phyloP scores from a whole-genome alignment of 2,888 invertebrate species.

The Hedychridium roseum region DNA sequence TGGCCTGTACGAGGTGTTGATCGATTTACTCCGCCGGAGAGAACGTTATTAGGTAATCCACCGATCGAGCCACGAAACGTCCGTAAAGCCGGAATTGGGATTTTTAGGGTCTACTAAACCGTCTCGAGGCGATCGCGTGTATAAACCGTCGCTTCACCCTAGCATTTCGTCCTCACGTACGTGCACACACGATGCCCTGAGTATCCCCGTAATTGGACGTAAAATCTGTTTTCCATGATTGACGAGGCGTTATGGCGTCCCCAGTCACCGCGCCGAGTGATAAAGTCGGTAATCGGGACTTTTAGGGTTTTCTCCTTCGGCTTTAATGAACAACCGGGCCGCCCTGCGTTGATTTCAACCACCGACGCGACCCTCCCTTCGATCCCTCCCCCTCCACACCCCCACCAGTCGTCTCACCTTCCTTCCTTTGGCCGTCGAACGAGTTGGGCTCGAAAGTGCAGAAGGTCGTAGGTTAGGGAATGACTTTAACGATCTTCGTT shows the following conservation, averaged over 20 bases:
- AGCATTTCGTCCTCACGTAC: no score
- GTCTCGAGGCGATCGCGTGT: constrained; percentile 14
- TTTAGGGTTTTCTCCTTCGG: constrained; percentile 10
- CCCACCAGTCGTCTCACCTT: constrained; percentile 12
- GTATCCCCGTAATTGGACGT: constrained; percentile 41
- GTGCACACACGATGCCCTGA: constrained; percentile 11
- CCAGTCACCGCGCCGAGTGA: constrained; percentile 12
- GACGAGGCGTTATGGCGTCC: constrained; percentile 29
- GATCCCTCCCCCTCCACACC: constrained; percentile 2
- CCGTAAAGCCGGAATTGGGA: constrained; percentile 43
- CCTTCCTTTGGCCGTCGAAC: constrained; percentile 1
- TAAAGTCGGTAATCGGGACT: constrained; percentile 32
- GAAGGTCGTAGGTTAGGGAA: constrained; percentile 27
- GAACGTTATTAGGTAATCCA: not conserved
- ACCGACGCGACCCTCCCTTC: constrained; percentile 19
- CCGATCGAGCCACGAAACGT: constrained; percentile 20
- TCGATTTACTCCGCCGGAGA: not conserved
- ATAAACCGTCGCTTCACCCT: no score
- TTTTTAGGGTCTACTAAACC: constrained; percentile 42
- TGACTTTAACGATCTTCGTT: constrained; percentile 30
- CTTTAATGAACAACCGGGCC: constrained; percentile 5
- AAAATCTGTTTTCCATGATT: constrained; percentile 49
- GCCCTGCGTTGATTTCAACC: constrained; percentile 14
- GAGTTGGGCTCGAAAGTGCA: constrained; percentile 4
- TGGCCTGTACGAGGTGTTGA: not conserved